phyloP scores from a whole-genome alignment of 2,797 vertebrate genomes.

The Cossypha polioptera region DNA sequence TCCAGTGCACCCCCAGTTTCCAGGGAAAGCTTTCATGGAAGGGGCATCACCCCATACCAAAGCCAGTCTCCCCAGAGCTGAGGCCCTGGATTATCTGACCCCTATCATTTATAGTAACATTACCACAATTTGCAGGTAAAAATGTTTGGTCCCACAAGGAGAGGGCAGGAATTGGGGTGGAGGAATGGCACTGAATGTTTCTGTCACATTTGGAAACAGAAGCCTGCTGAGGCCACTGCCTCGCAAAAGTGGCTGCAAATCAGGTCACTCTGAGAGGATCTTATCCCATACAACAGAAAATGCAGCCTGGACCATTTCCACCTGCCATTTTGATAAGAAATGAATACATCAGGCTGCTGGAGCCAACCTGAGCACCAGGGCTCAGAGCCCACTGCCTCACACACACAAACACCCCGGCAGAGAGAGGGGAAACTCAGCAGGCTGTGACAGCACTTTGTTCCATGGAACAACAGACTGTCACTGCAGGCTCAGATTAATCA shows the following conservation, averaged over 20 bases:
- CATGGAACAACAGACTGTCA: constrained; percentile 41
- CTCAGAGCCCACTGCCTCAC: not conserved
- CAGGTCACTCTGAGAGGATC: not conserved
- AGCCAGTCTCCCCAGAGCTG: not conserved
- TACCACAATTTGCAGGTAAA: not conserved
- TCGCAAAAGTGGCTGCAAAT: accelerated
- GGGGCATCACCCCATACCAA: not conserved
- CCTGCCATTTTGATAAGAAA: not conserved
- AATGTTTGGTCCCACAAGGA: not conserved
- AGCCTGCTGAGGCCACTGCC: not conserved
- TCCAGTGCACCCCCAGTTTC: not conserved
- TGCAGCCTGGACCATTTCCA: not conserved
- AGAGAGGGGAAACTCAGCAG: constrained; percentile 10
- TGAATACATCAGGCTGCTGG: accelerated
- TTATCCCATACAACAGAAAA: not conserved
- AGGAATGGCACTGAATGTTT: not conserved
- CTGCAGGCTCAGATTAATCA: constrained; percentile 56
- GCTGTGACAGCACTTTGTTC: constrained; percentile 21
- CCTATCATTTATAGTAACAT: not conserved
- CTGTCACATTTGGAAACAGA: not conserved
- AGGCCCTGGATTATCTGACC: not conserved
- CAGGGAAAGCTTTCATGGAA: not conserved
- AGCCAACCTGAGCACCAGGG: not conserved
- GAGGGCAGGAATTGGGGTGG: not conserved
- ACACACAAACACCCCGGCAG: not conserved